Base-by-base conservation (phyloP, 2,888 invertebrate genomes). In the Chymomyza caudatula region DNA sequence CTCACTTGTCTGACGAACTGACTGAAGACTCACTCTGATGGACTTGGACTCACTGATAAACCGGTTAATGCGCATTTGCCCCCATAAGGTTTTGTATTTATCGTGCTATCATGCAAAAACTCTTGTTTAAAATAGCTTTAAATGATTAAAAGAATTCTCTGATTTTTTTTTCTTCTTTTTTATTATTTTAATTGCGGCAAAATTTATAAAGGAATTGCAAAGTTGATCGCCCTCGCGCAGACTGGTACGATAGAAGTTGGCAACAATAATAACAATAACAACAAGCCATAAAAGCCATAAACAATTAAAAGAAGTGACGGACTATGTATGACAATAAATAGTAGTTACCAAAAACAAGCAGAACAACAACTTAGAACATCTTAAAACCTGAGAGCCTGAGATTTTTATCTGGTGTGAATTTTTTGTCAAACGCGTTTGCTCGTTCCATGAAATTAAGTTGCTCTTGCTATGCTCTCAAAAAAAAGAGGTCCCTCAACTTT, bases 211-310 rank as follows among this genome's bases (percentile, higher is more conserved):
- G 29, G 47, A 65, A 47, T 37, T 17, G 25, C 77, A 75, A 73
- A 86, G 87, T 87, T 85, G 80, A 86, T 79, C 86, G 85, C 85
- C 87, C 87, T 85, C 78, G 68, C 74, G 69, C 72, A 62, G 74
- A 65, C 77, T 87, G 85, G 85, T 85, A 85, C 79, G 64, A 72
- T 20, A 37, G 60, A 69, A 77, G 20, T 51, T 22, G 2, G 8
- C 1, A 47, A 47, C 5, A 43, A n/a, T n/a, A 58, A 61, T 20
- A n/a, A 13, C 37, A 58, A 68, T 65, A 68, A 68, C 25, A 29
- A 51, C 25, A 29, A 51, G 42, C 54, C 13, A 23, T 13, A 56
- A 44, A 68, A 71, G 65, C 58, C 69, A 64, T 71, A 67, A 81
- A 74, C 79, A 79, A 81, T 79, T 85, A 79, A 85, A 85, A 72